A percentile compares a stretch with the other conserved stretches of the same genome.
Conservation (phyloP, 2,888 invertebrate genomes). For the Chydorus sphaericus region DNA sequence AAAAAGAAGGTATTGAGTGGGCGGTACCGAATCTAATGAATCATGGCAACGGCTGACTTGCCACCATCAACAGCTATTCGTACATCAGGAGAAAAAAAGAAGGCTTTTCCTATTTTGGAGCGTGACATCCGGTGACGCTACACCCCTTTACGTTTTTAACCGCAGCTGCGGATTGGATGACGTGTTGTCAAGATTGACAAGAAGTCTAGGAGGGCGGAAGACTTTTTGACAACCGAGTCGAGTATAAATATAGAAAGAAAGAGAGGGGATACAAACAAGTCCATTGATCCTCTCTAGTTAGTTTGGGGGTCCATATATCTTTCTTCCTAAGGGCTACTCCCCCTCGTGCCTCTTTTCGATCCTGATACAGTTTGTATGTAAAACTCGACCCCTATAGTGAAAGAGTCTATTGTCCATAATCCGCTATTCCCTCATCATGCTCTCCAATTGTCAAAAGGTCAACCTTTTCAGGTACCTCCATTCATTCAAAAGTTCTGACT, state of each 20-base stretch:
- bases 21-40: background rate
- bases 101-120: background rate
- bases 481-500: too few species aligned
- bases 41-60: background rate
- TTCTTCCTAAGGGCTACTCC: background rate
- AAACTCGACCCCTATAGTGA: too few species aligned
- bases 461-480: too few species aligned
- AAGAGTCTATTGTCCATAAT: too few species aligned
- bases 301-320: background rate
- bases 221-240: background rate
- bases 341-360: background rate
- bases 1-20: too few species aligned
- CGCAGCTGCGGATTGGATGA: background rate
- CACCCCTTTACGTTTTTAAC: background rate
- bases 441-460: too few species aligned
- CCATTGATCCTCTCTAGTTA: slow-evolving; percentile 6
- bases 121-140: slow-evolving; percentile 5
- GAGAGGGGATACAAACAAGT: slow-evolving; percentile 3
- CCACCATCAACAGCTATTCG: background rate
- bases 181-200: too few species aligned
- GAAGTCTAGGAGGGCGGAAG: background rate
- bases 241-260: background rate
- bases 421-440: too few species aligned
- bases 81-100: too few species aligned
- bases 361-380: too few species aligned